These are phyloP conservation scores for Cyphomyrmex costatus DNA, from an alignment of 1,140 invertebrate species.

Conservation along the genomic window DNA sequence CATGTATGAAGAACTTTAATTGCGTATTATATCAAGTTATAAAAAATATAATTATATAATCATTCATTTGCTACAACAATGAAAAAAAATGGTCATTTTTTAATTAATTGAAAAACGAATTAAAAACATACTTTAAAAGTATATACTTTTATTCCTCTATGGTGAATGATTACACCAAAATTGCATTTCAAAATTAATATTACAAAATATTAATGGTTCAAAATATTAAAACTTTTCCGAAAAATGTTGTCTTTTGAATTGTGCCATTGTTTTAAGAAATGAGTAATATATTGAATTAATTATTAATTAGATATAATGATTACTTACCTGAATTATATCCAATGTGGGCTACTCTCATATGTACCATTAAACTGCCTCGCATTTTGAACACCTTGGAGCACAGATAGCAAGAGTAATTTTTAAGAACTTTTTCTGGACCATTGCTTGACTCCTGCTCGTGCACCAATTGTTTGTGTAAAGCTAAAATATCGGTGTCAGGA, in stretches of 20 bases:
- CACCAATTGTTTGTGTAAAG: conserved; percentile 91
- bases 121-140: too few relatives aligned
- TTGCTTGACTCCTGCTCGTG: conserved; percentile 87
- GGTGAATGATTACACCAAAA: too few relatives aligned
- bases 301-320: conserved; percentile 16
- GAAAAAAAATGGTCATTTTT: too few relatives aligned
- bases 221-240: too few relatives aligned
- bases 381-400: conserved; percentile 93
- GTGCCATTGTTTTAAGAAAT: too few relatives aligned
- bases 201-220: too few relatives aligned
- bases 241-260: too few relatives aligned
- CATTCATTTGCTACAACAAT: too few relatives aligned
- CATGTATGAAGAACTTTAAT: conserved; percentile 27
- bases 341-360: conserved; percentile 92
- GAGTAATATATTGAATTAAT: too few relatives aligned
- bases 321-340: conserved; percentile 84
- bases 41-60: neutral
- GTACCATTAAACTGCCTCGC: conserved; percentile 93
- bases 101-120: too few relatives aligned
- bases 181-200: too few relatives aligned
- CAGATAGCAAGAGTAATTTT: conserved; percentile 91
- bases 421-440: conserved; percentile 79
- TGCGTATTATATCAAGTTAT: conserved; percentile 5
- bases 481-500: conserved; percentile 90
- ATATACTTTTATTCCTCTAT: too few relatives aligned